Evolutionary conservation across 2,888 invertebrate genomes (phyloP), one percentile per base, ranked within the genome.

Genomic region (Cinara cedri): DNA sequence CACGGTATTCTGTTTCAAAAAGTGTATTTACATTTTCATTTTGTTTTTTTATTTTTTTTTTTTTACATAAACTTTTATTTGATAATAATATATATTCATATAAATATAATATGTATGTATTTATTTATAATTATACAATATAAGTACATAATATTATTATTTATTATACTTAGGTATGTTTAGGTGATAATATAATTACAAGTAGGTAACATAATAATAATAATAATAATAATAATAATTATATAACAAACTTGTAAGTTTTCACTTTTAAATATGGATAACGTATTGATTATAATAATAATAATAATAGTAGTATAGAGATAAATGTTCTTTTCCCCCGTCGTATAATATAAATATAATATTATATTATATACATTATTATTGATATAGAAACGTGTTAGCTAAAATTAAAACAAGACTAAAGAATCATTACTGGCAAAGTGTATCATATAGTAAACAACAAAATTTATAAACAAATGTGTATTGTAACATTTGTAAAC

Each of bases 1-100:
- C 6, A 34, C 6, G 6, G 6, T 46, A 21, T 34, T 68, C 26
- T 21, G 34, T 68, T 57, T 78, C 60, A 78, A 68, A 75, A 78
- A 78, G 76, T 78, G 76, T 78, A 78, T 78, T 78, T 78, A 78
- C 76, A 78, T 57, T 49, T 68, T 14, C 76, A 78, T 57, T 49
- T 57, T 14, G 44, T 75, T 54, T 49, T 72, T 54, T 6, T n/a
- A n/a, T n/a, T 54, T 51, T n/a, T 19, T 26, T 66, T 26, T 63
- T 62, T 65, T 10, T 76, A 76, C 66, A 72, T 51, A 62, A n/a
- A 60, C 60, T 14, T 72, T 72, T 49, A 21, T 60, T 60, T 19
- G 26, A 46, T 60, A 34, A 72, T 72, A 72, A 60, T 62, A 65
- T 60, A 62, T 62, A 62, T 34, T 19, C 11, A 34, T 62, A 62